phyloP scores from a whole-genome alignment of 1,140 invertebrate species.

The Bemisia tabaci region DNA sequence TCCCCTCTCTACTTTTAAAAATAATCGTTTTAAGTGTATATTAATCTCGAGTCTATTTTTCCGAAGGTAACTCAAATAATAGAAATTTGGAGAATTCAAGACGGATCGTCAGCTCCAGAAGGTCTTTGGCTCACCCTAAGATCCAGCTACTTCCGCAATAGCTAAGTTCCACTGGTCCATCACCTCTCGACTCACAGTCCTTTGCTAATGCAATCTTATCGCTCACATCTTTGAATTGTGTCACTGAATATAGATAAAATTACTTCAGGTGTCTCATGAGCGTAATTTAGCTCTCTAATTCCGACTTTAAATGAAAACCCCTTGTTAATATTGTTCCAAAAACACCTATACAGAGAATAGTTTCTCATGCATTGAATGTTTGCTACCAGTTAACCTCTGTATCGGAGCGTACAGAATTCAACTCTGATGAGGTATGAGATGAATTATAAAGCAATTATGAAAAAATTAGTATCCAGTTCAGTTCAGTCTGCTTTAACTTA shows the following conservation, averaged over 20 bases:
- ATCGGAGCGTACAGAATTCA: too few relatives aligned
- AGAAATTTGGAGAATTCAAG: neutral
- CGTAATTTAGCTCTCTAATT: neutral
- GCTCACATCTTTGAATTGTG: too few relatives aligned
- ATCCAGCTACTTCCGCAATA: neutral
- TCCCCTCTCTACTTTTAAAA: too few relatives aligned
- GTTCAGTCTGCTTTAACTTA: too few relatives aligned
- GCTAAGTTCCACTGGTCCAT: neutral
- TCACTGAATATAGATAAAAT: too few relatives aligned
- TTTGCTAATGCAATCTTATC: neutral
- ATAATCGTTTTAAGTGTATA: neutral
- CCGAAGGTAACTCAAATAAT: neutral
- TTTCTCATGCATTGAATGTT: too few relatives aligned
- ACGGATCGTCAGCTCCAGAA: neutral
- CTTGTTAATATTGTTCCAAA: neutral
- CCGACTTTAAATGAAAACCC: neutral
- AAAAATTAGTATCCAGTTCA: too few relatives aligned
- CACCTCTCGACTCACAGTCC: neutral
- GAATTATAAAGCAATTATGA: too few relatives aligned
- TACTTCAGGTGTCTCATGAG: too few relatives aligned
- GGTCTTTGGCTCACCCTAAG: neutral
- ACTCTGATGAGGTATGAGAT: too few relatives aligned
- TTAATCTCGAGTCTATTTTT: neutral
- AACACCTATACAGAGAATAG: neutral
- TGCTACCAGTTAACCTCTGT: too few relatives aligned